phyloP scores from a whole-genome alignment of 2,797 vertebrate genomes.

The Leptatherina wallacei region DNA sequence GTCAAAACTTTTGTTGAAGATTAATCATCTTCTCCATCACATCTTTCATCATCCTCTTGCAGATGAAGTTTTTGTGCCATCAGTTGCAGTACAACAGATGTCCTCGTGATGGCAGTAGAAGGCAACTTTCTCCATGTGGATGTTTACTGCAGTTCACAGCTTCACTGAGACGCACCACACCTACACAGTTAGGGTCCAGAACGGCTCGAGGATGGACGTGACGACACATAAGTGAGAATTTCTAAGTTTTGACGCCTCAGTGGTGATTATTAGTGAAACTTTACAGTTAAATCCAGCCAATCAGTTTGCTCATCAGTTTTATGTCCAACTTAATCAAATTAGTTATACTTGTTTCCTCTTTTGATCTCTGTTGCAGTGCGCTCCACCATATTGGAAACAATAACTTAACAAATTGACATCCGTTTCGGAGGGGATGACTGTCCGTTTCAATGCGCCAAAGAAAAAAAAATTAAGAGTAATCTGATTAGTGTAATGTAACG shows the following conservation, averaged over 20 bases:
- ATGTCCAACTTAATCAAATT: neutral
- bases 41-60: neutral
- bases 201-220: neutral
- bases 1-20: neutral
- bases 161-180: neutral
- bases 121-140: constrained; percentile 2
- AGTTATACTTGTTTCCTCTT: neutral
- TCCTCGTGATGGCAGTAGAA: constrained; percentile 59
- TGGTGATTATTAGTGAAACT: neutral
- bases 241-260: neutral
- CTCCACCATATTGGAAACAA: neutral
- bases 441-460: neutral
- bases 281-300: neutral
- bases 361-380: neutral
- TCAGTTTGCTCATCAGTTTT: neutral
- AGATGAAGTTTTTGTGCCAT: neutral
- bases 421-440: neutral
- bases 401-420: neutral
- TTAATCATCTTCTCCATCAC: neutral
- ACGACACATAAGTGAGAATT: neutral
- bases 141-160: constrained; percentile 1
- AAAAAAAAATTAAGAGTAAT: constrained; percentile 36
- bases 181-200: neutral
- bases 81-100: fast-evolving
- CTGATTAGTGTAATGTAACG: constrained; percentile 37